Evolutionary conservation across 2,888 invertebrate species (phyloP), one percentile per base, ranked within the genome.

Genomic region (Xestobium rufovillosum): DNA sequence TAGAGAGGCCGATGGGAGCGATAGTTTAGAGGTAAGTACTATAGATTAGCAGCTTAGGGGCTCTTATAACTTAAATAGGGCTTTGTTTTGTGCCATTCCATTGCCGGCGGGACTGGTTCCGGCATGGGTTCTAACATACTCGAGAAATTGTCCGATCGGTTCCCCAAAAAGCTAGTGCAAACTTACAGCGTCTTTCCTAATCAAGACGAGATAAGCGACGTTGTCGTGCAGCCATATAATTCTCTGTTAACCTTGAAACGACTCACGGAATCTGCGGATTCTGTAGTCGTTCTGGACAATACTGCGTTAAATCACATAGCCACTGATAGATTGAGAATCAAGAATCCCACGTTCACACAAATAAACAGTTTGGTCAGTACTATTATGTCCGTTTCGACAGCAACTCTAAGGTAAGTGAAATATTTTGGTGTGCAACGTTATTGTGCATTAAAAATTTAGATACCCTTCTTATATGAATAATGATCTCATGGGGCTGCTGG

Each of bases 121-220:
- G 98, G 98, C 11, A 91, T 99, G 87, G 98, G 98, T 3, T 98
- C 97, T 0, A 94, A 88, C 59, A 83, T 92, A 50, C 68, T 92
- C 45, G 91, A 92, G 62, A 83, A 84, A 43, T 69, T 92, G 1
- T 84, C 88, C 0, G 91, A 92, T 60, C 81, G 92, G 49, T 98
- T 92, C 67, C 96, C 97, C 0, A 98, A 98, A 65, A 97, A 97
- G 63, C 68, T 98, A 19, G 87, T 98, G 23, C 91, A 98, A 69
- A 96, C 97, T 0, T 99, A 97, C 67, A 97, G 96, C 58, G 97
- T 99, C 2, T 99, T 99, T 63, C 97, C 98, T 0, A 97, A 97
- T 68, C 85, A 91, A 59, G 90, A 91, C 69, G 91, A 92, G 72
- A 89, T 89, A 57, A 90, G 91, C 67, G 94, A 95, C 66, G 94